Evolutionary conservation across 2,113 vertebrate genomes (phyloP), one percentile per base, ranked within the genome.

Genomic region (Amazona guildingii): DNA sequence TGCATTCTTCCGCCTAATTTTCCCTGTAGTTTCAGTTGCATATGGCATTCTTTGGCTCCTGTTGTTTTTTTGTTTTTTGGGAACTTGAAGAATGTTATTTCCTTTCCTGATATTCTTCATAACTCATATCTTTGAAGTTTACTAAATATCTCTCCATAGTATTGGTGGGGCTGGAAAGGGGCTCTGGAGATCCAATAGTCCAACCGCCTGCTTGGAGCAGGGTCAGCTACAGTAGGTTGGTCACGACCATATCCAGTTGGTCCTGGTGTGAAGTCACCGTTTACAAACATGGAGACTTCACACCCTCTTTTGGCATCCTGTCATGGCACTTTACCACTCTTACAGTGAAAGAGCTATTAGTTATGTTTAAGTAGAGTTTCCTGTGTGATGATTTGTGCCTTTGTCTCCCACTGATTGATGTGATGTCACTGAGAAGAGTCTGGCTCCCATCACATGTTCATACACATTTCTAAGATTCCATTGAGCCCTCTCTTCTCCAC

Each of bases 1-100:
- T 94, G 73, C 83, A 67, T 96, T 89, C 87, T 92, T 91, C 59
- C 68, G 28, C 74, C 67, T 91, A 84, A 92, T 92, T 95, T 78
- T 43, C 70, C 43, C 59, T 29, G 64, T 62, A 92, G 74, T 80
- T 93, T 87, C 83, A 80, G 81, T 81, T 94, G 81, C 93, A 90
- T 86, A 73, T 85, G 79, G 68, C 70, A 75, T 78, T 88, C 37
- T 94, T 94, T 74, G 70, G 57, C 87, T 96, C 55, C 72, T 92
- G 52, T 46, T 94, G 66, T 4, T 3, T n/a, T 16, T 82, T 33
- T 91, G 20, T 88, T 95, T 94, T 44, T 44, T 83, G 77, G 52
- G 35, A 93, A 41, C 63, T 4, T 67, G 35, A 54, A 73, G 27
- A 49, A 44, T 44, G 43, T 84, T 49, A 31, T 49, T 90, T 89